Conservation (phyloP, 30 jellyfish, hydroid and myxozoan genomes). For the Cassiopea xamachana region DNA sequence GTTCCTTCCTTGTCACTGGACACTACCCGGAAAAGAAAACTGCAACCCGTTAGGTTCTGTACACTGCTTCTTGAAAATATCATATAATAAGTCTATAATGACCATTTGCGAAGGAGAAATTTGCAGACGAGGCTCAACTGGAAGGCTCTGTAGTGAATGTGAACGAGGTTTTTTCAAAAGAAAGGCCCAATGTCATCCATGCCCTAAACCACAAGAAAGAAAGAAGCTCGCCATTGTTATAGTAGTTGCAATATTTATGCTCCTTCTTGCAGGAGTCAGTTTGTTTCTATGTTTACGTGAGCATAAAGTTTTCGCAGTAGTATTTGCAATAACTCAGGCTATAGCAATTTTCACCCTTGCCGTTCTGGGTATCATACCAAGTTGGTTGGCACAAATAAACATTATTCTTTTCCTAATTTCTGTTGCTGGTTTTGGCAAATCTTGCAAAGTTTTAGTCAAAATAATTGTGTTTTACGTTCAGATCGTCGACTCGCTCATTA, state of each 20-base stretch:
- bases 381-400: constrained; percentile 72
- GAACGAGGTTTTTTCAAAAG: constrained; percentile 45
- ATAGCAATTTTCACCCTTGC: constrained; percentile 51
- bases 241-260: not conserved
- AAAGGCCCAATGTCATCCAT: constrained; percentile 33
- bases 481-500: constrained; percentile 50
- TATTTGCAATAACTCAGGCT: constrained; percentile 44
- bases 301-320: constrained; percentile 17
- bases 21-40: constrained; percentile 45
- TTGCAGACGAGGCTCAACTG: constrained; percentile 52
- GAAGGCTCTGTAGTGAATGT: constrained; percentile 62
- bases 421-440: constrained; percentile 59
- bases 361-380: constrained; percentile 38
- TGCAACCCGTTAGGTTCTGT: constrained; percentile 47
- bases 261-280: constrained; percentile 16
- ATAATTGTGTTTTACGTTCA: constrained; percentile 65
- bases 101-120: constrained; percentile 22
- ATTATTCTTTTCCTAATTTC: constrained; percentile 27
- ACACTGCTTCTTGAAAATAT: not conserved
- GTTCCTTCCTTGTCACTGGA: constrained; percentile 55
- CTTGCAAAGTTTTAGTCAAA: constrained; percentile 65
- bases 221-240: not conserved
- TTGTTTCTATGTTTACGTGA: constrained; percentile 12
- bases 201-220: constrained; percentile 11
- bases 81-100: not conserved